These are phyloP conservation scores for Catostomus latipinnis DNA, from an alignment of 2,797 vertebrate genomes.

Conservation along the genomic window DNA sequence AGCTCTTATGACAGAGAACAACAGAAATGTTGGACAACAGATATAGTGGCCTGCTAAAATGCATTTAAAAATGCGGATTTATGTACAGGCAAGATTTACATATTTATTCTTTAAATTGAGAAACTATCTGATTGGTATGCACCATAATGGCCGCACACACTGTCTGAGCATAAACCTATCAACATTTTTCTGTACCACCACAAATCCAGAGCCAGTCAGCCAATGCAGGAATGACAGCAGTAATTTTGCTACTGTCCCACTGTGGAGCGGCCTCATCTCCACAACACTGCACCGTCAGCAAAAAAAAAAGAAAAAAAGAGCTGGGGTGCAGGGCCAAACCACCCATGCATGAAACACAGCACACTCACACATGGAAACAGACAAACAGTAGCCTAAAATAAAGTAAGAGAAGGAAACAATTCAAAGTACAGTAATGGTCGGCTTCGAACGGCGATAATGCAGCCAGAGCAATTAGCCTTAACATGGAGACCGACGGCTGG, in stretches of 20 bases:
- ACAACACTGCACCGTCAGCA: conserved; percentile 53
- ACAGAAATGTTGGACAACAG: conserved; percentile 19
- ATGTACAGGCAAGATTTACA: conserved; percentile 44
- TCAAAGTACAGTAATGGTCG: conserved; percentile 39
- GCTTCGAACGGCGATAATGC: conserved; percentile 50
- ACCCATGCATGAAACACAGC: conserved; percentile 49
- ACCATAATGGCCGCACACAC: conserved; percentile 42
- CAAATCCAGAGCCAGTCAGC: conserved; percentile 56
- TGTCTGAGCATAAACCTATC: conserved; percentile 52
- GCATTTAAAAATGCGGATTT: conserved; percentile 20
- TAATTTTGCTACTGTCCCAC: conserved; percentile 57
- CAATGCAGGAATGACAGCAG: conserved; percentile 51
- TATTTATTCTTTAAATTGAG: conserved; percentile 47
- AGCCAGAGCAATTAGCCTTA: conserved; percentile 61
- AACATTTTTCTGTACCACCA: conserved; percentile 50
- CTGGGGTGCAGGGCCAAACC: conserved; percentile 41
- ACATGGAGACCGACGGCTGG: conserved; percentile 43
- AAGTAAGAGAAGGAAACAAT: conserved; percentile 40
- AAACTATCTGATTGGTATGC: conserved; percentile 50
- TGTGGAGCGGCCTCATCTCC: conserved; percentile 51
- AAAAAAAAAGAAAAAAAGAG: conserved; percentile 24
- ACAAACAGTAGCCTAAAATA: conserved; percentile 22
- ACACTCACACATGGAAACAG: conserved; percentile 9
- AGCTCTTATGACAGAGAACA: not conserved
- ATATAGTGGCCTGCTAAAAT: not conserved